Base-by-base conservation (phyloP, 2,113 vertebrate genomes). In the Puma concolor region DNA sequence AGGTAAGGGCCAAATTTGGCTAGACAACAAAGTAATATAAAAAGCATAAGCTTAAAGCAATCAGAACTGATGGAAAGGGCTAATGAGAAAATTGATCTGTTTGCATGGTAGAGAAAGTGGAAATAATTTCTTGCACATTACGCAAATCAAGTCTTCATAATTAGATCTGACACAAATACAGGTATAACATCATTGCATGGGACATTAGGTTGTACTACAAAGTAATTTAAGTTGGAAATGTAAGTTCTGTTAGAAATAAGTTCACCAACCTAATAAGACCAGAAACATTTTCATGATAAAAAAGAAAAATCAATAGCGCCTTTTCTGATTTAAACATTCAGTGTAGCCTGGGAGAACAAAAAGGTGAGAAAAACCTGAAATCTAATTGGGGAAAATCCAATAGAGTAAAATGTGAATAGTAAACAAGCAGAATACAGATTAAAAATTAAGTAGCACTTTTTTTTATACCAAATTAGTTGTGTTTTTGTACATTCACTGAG, bases 141-240 rank as follows among this genome's bases (percentile, higher is more conserved):
- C 9, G 21, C 84, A 81, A 96, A 81, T 97, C 96, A 98, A 95
- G 92, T 0, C 41, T 91, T 95, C 95, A 82, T 98, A 98, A 99
- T 98, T 98, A 50, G 41, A 96, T 98, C 97, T 97, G 80, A 98
- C 98, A 98, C 91, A 92, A 98, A 97, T 97, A 94, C 52, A 98
- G 95, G 96, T 72, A 97, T 52, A 98, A 16, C 44, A 96, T 95
- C 72, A 96, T 69, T 95, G 57, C 83, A 91, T 72, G 7, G 93
- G 95, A 98, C 93, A 98, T 98, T 97, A 94, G 88, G 76, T 27
- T 95, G 91, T 88, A 91, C 64, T 95, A 72, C 89, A 97, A 97
- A 97, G 94, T 87, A 98, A 98, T 97, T 97, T 97, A 93, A 92
- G 72, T 94, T 80, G 36, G 91, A 97, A 98, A 79, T 38, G 94